Percentiles rank a stretch among this genome's conserved stretches.
These are phyloP conservation scores for Carollia perspicillata DNA, from an alignment of 2,113 vertebrate genomes.

Conservation along the genomic window DNA sequence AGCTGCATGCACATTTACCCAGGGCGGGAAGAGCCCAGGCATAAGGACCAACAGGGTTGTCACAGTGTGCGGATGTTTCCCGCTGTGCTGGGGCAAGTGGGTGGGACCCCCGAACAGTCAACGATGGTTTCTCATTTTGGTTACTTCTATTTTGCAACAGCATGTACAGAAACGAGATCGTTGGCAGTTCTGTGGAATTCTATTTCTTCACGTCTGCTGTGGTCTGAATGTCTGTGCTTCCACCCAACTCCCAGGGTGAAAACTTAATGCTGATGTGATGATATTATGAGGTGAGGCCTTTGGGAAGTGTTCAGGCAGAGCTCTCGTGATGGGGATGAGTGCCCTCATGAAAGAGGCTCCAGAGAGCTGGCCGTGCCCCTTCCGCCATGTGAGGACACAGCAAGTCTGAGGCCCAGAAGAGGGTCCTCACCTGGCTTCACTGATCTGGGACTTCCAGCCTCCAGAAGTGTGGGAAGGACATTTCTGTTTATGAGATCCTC, in stretches of 20 bases:
- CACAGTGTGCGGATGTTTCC: not conserved
- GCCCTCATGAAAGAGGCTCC: not conserved
- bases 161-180: not conserved
- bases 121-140: not conserved
- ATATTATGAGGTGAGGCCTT: not conserved
- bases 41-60: not conserved
- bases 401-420: not conserved
- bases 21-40: not conserved
- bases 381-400: not conserved
- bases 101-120: not conserved
- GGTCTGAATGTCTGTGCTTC: not conserved
- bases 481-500: not conserved
- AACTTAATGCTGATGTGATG: not conserved
- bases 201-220: not conserved
- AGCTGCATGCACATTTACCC: not conserved
- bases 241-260: not conserved
- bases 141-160: not conserved
- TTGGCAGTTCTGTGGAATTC: not conserved
- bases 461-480: not conserved
- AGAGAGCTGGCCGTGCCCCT: not conserved
- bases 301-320: not conserved
- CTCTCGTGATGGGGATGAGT: not conserved
- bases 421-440: accelerated
- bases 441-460: not conserved
- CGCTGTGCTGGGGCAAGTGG: not conserved